These are phyloP conservation scores for Sylvia borin DNA, from an alignment of 2,797 vertebrate species.

Conservation along the genomic window DNA sequence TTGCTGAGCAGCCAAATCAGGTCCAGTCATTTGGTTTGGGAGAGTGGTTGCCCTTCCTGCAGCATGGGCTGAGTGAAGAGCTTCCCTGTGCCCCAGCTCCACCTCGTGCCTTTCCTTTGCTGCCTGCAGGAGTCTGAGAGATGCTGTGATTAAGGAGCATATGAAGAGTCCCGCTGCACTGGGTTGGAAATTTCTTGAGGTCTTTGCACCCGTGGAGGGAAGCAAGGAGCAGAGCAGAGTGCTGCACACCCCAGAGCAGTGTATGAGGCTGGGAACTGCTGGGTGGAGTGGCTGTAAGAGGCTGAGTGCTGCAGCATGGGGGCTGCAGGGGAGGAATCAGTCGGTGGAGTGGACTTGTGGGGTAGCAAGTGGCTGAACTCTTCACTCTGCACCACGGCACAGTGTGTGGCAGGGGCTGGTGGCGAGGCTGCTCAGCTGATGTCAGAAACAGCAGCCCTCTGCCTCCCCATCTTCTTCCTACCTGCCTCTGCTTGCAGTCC, in stretches of 20 bases:
- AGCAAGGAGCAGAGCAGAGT: not conserved
- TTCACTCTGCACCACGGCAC: not conserved
- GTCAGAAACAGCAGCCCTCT: conserved; percentile 23
- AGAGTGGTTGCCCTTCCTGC: not conserved
- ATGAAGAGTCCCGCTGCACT: not conserved
- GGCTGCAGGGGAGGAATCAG: not conserved
- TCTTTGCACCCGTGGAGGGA: not conserved
- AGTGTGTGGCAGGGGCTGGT: not conserved
- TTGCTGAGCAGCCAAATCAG: not conserved
- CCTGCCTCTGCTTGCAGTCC: not conserved
- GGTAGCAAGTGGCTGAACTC: not conserved
- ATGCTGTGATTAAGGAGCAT: not conserved
- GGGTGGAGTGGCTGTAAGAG: not conserved
- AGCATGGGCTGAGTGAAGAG: not conserved
- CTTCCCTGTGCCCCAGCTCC: not conserved
- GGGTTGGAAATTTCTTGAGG: not conserved
- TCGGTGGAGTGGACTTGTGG: accelerated
- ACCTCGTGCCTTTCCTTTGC: not conserved
- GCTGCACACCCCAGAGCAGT: not conserved
- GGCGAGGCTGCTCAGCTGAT: not conserved
- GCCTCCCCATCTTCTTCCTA: not conserved
- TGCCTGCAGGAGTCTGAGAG: not conserved
- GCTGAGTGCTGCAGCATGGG: not conserved
- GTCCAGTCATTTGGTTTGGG: not conserved
- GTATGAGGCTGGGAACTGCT: not conserved